A percentile compares a stretch with the other conserved stretches of the same genome.
Evolutionary conservation across 2,113 vertebrate genomes (phyloP).

Genomic region (Hyaena hyaena): DNA sequence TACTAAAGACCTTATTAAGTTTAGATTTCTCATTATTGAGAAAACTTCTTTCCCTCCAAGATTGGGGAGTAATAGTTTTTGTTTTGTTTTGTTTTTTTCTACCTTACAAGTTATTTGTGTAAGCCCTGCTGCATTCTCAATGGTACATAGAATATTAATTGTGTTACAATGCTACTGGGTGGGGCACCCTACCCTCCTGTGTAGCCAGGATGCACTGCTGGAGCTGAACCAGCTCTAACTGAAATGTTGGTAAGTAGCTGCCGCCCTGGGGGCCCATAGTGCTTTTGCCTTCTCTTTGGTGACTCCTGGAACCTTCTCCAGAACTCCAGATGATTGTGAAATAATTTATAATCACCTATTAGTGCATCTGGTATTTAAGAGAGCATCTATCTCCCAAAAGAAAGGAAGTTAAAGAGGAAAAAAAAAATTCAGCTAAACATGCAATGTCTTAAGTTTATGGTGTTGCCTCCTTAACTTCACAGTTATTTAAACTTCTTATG

Average conservation of each 20-base stretch:
- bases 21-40: constrained; percentile 28
- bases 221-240: background rate
- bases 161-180: background rate
- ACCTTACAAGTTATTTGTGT: background rate
- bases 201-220: background rate
- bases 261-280: background rate
- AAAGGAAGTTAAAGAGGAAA: background rate
- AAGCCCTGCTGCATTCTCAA: background rate
- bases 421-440: background rate
- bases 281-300: background rate
- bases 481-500: background rate
- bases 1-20: constrained; percentile 7
- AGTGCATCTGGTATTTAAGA: background rate
- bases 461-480: background rate
- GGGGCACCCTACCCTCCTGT: fast-evolving
- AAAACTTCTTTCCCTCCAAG: background rate
- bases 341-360: background rate
- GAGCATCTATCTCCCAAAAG: background rate
- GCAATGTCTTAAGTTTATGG: background rate
- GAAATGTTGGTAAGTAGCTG: background rate
- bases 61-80: background rate
- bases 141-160: background rate
- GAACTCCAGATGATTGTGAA: background rate
- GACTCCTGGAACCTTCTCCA: background rate
- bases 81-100: background rate